A percentile compares a stretch with the other conserved stretches of the same genome.
Evolutionary conservation across 1,140 invertebrate genomes (phyloP).

Genomic region (Venturia canescens): DNA sequence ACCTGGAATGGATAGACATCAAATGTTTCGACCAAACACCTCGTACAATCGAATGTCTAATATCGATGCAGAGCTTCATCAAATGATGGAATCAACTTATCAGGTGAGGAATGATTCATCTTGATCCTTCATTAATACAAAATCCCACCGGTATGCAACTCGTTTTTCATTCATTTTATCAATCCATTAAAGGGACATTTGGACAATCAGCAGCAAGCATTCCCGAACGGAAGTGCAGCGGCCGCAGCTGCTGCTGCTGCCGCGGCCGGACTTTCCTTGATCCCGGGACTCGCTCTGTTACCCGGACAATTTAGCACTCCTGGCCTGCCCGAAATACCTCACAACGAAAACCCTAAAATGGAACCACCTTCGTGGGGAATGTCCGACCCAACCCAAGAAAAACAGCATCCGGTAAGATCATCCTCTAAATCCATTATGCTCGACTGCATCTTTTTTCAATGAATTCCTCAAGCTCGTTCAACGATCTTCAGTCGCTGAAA

Average conservation of each 20-base stretch:
- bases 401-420: slow-evolving; percentile 72
- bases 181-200: slow-evolving; percentile 65
- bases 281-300: slow-evolving; percentile 70
- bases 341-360: slow-evolving; percentile 70
- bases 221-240: slow-evolving; percentile 67
- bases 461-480: too few species aligned
- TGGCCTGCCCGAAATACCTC: slow-evolving; percentile 70
- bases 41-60: slow-evolving; percentile 69
- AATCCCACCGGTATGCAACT: not conserved
- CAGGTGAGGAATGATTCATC: slow-evolving; percentile 66
- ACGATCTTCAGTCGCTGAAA: too few species aligned
- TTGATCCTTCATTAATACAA: slow-evolving; percentile 2
- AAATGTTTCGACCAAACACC: slow-evolving; percentile 71
- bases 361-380: slow-evolving; percentile 73
- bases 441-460: too few species aligned
- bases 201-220: slow-evolving; percentile 72
- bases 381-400: slow-evolving; percentile 73
- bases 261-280: slow-evolving; percentile 68
- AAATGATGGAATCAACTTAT: slow-evolving; percentile 75
- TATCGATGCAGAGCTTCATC: slow-evolving; percentile 72
- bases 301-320: slow-evolving; percentile 70
- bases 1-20: slow-evolving; percentile 70
- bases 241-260: too few species aligned
- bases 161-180: slow-evolving; percentile 1
- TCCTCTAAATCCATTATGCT: slow-evolving; percentile 20